Percentiles rank a stretch among this genome's conserved stretches.
These are phyloP conservation scores for Pandion haliaetus DNA, from an alignment of 2,113 vertebrate species.

Conservation along the genomic window DNA sequence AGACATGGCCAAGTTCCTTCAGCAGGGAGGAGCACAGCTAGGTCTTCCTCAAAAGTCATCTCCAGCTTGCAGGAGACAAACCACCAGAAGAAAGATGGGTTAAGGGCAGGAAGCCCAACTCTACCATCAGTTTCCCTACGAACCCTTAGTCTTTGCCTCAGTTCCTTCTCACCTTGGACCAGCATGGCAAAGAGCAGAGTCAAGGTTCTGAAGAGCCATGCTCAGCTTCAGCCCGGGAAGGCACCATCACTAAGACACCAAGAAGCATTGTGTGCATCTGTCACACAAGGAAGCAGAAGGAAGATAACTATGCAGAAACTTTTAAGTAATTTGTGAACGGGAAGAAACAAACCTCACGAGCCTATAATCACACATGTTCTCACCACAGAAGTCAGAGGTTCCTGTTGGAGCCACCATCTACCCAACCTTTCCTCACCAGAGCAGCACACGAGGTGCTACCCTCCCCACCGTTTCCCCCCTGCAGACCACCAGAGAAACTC, in stretches of 20 bases:
- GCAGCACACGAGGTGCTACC: background rate
- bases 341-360: background rate
- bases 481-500: background rate
- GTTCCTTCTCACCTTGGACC: background rate
- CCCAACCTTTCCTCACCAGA: background rate
- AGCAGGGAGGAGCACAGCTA: background rate
- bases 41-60: background rate
- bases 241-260: background rate
- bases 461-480: background rate
- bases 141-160: background rate
- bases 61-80: background rate
- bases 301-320: background rate
- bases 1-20: background rate
- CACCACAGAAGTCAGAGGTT: rapidly evolving
- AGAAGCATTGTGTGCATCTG: background rate
- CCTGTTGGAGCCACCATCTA: background rate
- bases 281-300: background rate
- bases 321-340: background rate
- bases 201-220: background rate
- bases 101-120: background rate
- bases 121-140: background rate
- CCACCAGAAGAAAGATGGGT: background rate
- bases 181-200: background rate
- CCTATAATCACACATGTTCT: background rate
- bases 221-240: background rate